These are phyloP conservation scores for Allacma fusca DNA, from an alignment of 2,888 invertebrate species.

Conservation along the genomic window DNA sequence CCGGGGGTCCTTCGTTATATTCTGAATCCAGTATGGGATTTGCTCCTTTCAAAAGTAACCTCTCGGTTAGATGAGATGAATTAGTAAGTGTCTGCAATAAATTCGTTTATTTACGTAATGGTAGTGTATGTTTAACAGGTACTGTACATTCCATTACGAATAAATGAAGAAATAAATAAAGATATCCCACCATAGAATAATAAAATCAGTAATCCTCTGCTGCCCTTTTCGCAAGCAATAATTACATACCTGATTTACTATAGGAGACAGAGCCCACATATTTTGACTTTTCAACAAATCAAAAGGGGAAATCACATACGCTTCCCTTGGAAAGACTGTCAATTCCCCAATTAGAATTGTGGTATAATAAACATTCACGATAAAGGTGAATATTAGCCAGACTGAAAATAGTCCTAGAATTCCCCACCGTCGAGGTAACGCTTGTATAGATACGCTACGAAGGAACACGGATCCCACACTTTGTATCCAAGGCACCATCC, in stretches of 20 bases:
- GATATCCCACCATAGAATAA: too few species aligned
- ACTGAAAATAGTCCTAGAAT: neutral
- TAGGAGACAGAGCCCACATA: neutral
- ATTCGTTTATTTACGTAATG: too few species aligned
- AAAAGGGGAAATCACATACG: neutral
- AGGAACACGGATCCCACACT: neutral
- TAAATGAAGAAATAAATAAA: too few species aligned
- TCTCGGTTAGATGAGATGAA: neutral
- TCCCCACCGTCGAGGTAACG: neutral
- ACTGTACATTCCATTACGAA: too few species aligned
- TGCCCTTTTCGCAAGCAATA: too few species aligned
- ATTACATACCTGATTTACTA: slow-evolving; percentile 10
- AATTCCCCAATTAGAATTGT: neutral
- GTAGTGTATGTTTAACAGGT: too few species aligned
- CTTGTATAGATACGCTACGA: neutral
- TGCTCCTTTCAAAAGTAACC: neutral
- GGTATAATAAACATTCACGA: neutral
- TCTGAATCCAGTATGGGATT: neutral
- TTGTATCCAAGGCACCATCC: slow-evolving; percentile 19
- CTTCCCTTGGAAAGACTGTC: neutral
- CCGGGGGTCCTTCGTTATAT: neutral
- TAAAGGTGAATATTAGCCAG: slow-evolving; percentile 1
- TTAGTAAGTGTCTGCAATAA: neutral
- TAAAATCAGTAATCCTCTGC: too few species aligned
- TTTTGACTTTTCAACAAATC: neutral